Base-by-base conservation (phyloP, 2,888 invertebrate species). In the Zhuqinia jingwanae region DNA sequence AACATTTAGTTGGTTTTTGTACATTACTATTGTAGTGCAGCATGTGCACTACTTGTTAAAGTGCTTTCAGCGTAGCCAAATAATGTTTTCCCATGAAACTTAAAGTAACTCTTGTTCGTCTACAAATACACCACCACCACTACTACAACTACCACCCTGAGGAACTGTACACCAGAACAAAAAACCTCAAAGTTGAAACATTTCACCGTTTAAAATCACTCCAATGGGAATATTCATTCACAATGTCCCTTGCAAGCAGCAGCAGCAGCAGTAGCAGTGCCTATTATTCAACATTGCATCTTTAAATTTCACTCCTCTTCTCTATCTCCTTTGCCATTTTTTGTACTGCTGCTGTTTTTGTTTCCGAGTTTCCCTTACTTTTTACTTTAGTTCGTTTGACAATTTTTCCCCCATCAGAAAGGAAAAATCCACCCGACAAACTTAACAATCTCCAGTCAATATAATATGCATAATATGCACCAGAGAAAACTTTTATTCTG, bases 101-200 rank as follows among this genome's bases (percentile, higher is more conserved):
- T 30, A 13, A 1, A 27, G 25, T 3, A n/a, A 22, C 17, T 10
- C 25, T n/a, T 25, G 3, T 20, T 20, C n/a, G n/a, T n/a, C n/a
- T n/a, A n/a, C n/a, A n/a, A 0, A 2, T 65, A 42, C 22, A 45
- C 45, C 17, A 5, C 17, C 8, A 15, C 20, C 13, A 8, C 42
- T 3, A 13, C 65, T 17, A 65, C 36, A 6, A 25, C 45, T 47
- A 3, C 58, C 17, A 56, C 47, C 47, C 22, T 45, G 13, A 25
- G 22, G 47, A 50, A 8, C 36, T 36, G 36, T 6, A n/a, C 70
- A 53, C 36, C 3, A 20, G 5, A 77, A 65, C 53, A 77, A 36
- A n/a, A n/a, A 83, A 83, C 76, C 77, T 77, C 68, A 76, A 77
- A 83, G 65, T 83, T 77, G 68, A 83, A 83, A 77, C 83, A 83